A percentile compares a stretch with the other conserved stretches of the same genome.
These are phyloP conservation scores for Seriola aureovittata DNA, from an alignment of 2,113 vertebrate genomes.

Conservation along the genomic window DNA sequence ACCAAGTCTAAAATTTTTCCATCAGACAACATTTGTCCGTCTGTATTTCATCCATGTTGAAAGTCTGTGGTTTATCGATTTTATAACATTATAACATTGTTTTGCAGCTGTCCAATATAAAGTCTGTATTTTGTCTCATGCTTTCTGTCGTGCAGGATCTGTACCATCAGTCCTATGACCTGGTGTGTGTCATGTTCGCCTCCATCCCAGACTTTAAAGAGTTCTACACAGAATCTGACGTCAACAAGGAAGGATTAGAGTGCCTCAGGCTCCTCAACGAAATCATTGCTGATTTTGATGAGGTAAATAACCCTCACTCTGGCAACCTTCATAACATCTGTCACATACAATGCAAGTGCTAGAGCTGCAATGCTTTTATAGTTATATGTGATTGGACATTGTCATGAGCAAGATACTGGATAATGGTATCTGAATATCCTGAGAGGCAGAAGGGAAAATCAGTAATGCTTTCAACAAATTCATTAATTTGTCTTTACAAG, in stretches of 20 bases:
- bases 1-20: not conserved
- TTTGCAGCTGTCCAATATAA: conserved; percentile 20
- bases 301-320: conserved; percentile 84
- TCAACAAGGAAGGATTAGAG: conserved; percentile 98
- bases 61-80: not conserved
- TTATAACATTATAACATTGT: not conserved
- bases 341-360: not conserved
- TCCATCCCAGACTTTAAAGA: conserved; percentile 99
- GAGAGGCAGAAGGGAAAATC: not conserved
- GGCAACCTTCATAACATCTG: not conserved
- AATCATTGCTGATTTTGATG: conserved; percentile 98
- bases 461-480: not conserved
- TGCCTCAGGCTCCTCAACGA: conserved; percentile 97
- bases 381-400: not conserved
- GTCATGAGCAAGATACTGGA: not conserved
- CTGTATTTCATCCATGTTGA: conserved; percentile 1
- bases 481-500: not conserved
- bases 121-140: conserved; percentile 25
- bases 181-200: conserved; percentile 98
- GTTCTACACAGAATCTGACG: conserved; percentile 98
- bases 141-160: conserved; percentile 86
- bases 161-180: conserved; percentile 97
- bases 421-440: not conserved
- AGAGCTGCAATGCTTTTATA: not conserved
- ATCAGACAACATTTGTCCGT: not conserved